Percentiles rank a stretch among this genome's conserved stretches.
Evolutionary conservation across 2,797 vertebrate genomes (phyloP).

Genomic region (Triplophysa bombifrons): DNA sequence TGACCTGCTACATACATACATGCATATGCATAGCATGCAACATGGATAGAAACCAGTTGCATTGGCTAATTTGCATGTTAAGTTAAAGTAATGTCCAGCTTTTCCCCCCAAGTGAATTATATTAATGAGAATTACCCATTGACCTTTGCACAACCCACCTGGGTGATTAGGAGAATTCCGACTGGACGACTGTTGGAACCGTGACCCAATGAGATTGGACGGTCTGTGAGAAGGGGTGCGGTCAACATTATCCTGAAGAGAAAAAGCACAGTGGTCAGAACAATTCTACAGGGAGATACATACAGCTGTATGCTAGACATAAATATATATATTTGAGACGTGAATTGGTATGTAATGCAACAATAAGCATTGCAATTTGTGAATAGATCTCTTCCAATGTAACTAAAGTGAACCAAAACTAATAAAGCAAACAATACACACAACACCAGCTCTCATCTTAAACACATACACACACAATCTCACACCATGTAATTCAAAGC

Average conservation of each 20-base stretch:
- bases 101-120: neutral
- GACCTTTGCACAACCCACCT: constrained; percentile 71
- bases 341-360: neutral
- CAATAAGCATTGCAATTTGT: neutral
- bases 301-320: neutral
- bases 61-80: neutral
- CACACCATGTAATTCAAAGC: constrained; percentile 51
- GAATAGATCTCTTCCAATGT: neutral
- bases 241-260: constrained; percentile 88
- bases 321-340: neutral
- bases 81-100: neutral
- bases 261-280: constrained; percentile 45
- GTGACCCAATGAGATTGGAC: constrained; percentile 77
- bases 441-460: neutral
- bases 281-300: neutral
- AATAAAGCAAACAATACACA: constrained; percentile 29
- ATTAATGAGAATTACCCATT: neutral
- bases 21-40: neutral
- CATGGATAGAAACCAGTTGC: neutral
- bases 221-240: constrained; percentile 77
- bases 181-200: constrained; percentile 78
- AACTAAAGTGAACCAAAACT: neutral
- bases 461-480: constrained; percentile 56
- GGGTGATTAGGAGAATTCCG: constrained; percentile 80
- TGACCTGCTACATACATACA: neutral